Base-by-base conservation (phyloP, 1,140 invertebrate genomes). In the Manduca sexta region DNA sequence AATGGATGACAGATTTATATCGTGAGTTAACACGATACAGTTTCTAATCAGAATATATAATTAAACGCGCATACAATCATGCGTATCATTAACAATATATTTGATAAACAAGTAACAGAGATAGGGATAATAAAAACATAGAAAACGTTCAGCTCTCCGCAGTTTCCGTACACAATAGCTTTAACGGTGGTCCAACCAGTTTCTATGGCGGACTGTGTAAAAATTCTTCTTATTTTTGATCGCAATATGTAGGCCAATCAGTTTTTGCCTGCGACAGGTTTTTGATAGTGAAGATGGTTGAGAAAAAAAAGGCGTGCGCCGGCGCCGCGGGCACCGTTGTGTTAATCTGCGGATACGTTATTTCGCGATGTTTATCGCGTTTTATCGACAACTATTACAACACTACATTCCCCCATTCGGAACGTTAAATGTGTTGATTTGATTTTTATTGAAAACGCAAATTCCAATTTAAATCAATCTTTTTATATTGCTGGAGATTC, bases 151-250 rank as follows among this genome's bases (percentile, higher is more conserved):
- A 1, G 10, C 14, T 12, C 11, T 43, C 21, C 13, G n/a, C 18
- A 29, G 13, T 59, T 54, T 43, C 55, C 56, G 58, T 52, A 48
- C 49, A 74, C 58, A 68, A 68, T 70, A 65, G 49, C 41, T 58
- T 57, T 74, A 74, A 74, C 73, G 68, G 70, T 63, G 70, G 60
- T 57, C 49, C 60, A 45, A 60, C 59, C 48, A 60, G 58, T 71
- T 67, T 21, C 40, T 66, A 63, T 71, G 49, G 57, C 54, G 50
- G 55, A 62, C 56, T 63, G 64, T 69, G 67, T 68, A 73, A 70
- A 71, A 61, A 56, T 72, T 67, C 65, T 60, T 74, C 62, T 68
- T 72, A 69, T 76, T 73, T 68, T 62, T 65, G 66, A 59, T 53
- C 56, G 49, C 49, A 37, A 68, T 66, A 76, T 74, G 73, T 76